These are phyloP conservation scores for Acanthococcus lagerstroemiae DNA, from an alignment of 2,888 invertebrate genomes.

Conservation along the genomic window DNA sequence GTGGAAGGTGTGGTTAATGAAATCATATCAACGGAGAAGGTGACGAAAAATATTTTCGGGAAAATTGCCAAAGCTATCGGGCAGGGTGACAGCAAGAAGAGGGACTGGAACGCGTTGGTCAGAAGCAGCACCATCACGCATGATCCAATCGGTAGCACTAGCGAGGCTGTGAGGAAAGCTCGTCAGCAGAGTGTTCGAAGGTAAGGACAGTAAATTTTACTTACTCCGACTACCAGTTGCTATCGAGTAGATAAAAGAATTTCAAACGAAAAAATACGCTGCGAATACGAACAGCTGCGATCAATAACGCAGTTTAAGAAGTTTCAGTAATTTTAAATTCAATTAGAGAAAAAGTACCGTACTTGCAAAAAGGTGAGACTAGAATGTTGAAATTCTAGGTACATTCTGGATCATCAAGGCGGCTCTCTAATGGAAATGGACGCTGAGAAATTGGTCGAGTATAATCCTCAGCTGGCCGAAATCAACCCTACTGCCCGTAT, in stretches of 20 bases:
- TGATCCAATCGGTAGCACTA: slow-evolving; percentile 70
- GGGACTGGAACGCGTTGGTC: slow-evolving; percentile 78
- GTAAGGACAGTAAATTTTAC: too few species aligned
- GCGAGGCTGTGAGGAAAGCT: slow-evolving; percentile 48
- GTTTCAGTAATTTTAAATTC: not conserved
- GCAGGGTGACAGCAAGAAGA: slow-evolving; percentile 51
- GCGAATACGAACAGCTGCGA: not conserved
- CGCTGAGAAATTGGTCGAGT: slow-evolving; percentile 63
- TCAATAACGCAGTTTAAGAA: not conserved
- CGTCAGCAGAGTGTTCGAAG: slow-evolving; percentile 9
- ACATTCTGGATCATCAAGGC: slow-evolving; percentile 57
- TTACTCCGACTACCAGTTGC: too few species aligned
- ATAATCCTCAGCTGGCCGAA: slow-evolving; percentile 65
- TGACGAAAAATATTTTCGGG: slow-evolving; percentile 68
- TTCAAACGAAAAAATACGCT: not conserved
- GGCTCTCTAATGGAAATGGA: slow-evolving; percentile 56
- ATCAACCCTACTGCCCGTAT: slow-evolving; percentile 69
- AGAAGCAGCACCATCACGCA: slow-evolving; percentile 55
- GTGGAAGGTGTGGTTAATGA: slow-evolving; percentile 72
- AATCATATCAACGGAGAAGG: slow-evolving; percentile 56
- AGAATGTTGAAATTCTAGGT: slow-evolving; percentile 36
- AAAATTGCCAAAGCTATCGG: slow-evolving; percentile 75
- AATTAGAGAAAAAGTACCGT: not conserved
- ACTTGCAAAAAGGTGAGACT: not conserved
- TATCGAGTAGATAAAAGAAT: too few species aligned